Base-by-base conservation (phyloP, 2,113 vertebrate species). In the Glaucidium brasilianum region DNA sequence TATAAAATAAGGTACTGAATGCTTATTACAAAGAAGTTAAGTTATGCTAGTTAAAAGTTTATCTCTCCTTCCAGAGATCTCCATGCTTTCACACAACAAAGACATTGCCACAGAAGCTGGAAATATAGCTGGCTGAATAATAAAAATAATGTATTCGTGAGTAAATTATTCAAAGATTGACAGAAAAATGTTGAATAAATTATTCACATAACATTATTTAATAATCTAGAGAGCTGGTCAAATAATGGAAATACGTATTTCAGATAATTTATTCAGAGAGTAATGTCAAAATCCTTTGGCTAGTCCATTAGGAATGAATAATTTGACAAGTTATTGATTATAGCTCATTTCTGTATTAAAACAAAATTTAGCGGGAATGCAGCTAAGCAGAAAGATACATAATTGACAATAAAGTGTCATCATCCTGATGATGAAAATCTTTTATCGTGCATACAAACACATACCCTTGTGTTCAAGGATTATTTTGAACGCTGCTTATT, bases 151-250 rank as follows among this genome's bases (percentile, higher is more conserved):
- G 85, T 81, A 88, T 93, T 95, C 55, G 2, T 73, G 71, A 90
- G 87, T 97, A 92, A 96, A 95, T 96, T 95, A 95, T 94, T 96
- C 91, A 97, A 76, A 92, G 95, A 97, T 95, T 94, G 92, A 95
- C 96, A 97, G 86, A 90, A 92, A 97, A 92, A 92, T 62, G 89
- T 90, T 94, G 91, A 94, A 95, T 95, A 97, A 92, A 94, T 97
- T 95, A 95, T 97, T 95, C 94, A 96, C 87, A 94, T 73, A 95
- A 94, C 34, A 89, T 94, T 94, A 95, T 95, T 97, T 88, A 87
- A 95, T 93, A 96, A 97, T 82, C 92, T 88, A 55, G 71, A 91
- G 84, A 95, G 69, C 66, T 76, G 89, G 89, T 95, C 96, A 97
- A 97, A 96, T 95, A 95, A 96, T 76, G 88, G 84, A 95, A 97